Conservation (phyloP, 92 coral and sea anemone genomes). For the Diadumene lineata region DNA sequence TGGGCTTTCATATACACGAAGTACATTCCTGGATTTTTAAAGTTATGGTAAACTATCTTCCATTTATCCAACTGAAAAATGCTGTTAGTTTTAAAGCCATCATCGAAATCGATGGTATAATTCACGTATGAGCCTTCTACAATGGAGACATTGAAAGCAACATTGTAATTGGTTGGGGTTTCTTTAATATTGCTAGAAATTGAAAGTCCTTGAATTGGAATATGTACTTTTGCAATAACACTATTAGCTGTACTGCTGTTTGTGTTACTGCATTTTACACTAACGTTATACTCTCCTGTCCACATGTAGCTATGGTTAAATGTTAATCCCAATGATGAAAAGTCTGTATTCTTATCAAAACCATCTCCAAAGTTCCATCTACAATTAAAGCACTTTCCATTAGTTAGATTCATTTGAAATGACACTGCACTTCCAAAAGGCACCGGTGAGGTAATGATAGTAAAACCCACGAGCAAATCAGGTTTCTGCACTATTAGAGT, state of each 20-base stretch:
- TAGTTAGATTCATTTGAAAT: slow-evolving; percentile 19
- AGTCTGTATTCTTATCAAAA: slow-evolving; percentile 36
- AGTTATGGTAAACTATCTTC: slow-evolving; percentile 20
- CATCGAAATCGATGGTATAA: slow-evolving; percentile 20
- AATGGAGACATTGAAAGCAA: slow-evolving; percentile 19
- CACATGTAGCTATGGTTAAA: slow-evolving; percentile 24
- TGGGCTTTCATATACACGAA: slow-evolving; percentile 19
- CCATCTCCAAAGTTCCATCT: slow-evolving; percentile 57
- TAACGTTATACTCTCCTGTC: slow-evolving; percentile 30
- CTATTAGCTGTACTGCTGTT: neutral
- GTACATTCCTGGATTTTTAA: slow-evolving; percentile 27
- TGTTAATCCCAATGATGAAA: slow-evolving; percentile 24
- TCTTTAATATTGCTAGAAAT: neutral
- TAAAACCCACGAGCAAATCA: slow-evolving; percentile 32
- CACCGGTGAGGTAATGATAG: slow-evolving; percentile 1
- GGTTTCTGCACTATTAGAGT: slow-evolving; percentile 34
- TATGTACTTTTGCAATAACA: slow-evolving; percentile 27
- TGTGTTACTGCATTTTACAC: slow-evolving; percentile 29
- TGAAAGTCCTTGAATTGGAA: slow-evolving; percentile 36
- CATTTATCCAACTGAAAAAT: neutral
- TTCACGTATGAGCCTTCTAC: slow-evolving; percentile 38
- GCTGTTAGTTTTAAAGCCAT: neutral
- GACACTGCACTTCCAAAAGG: slow-evolving; percentile 13
- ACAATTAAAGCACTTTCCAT: slow-evolving; percentile 53
- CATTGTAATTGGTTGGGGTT: slow-evolving; percentile 21